phyloP scores from a whole-genome alignment of 2,888 invertebrate genomes.

The Amiota mariae region DNA sequence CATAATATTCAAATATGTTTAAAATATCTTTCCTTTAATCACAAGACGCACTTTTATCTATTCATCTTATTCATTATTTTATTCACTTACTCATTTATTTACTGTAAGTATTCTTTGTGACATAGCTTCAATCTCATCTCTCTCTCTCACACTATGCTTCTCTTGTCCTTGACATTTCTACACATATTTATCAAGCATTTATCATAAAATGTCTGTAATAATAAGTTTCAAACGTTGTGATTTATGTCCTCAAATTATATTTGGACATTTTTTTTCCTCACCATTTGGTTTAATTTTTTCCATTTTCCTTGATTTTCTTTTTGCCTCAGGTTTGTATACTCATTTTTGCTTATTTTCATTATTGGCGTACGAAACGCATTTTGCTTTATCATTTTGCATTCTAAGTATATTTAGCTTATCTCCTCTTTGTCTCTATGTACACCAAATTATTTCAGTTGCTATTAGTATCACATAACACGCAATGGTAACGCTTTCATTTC shows the following conservation, averaged over 20 bases:
- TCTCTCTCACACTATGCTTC: not conserved
- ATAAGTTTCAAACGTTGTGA: constrained; percentile 31
- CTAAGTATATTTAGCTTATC: not conserved
- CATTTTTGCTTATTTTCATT: not conserved
- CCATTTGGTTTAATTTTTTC: not conserved
- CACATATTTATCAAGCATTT: constrained; percentile 23
- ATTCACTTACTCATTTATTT: too few relatives aligned
- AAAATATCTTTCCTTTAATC: too few relatives aligned
- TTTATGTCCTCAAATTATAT: constrained; percentile 23
- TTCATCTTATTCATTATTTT: too few relatives aligned
- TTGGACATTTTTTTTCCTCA: not conserved
- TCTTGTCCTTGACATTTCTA: not conserved
- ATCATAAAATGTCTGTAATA: constrained; percentile 30
- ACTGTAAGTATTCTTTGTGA: too few relatives aligned
- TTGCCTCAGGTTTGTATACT: constrained; percentile 1
- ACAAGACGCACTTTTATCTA: too few relatives aligned
- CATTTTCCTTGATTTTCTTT: not conserved
- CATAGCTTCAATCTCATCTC: not conserved
- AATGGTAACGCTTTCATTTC: not conserved
- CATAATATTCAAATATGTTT: too few relatives aligned
- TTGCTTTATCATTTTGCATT: not conserved
- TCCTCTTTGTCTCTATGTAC: not conserved
- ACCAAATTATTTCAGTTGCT: not conserved
- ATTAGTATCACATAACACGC: constrained; percentile 27
- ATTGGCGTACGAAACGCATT: not conserved